Evolutionary conservation across 2,797 vertebrate genomes (phyloP).

Genomic region (Sternotherus odoratus): DNA sequence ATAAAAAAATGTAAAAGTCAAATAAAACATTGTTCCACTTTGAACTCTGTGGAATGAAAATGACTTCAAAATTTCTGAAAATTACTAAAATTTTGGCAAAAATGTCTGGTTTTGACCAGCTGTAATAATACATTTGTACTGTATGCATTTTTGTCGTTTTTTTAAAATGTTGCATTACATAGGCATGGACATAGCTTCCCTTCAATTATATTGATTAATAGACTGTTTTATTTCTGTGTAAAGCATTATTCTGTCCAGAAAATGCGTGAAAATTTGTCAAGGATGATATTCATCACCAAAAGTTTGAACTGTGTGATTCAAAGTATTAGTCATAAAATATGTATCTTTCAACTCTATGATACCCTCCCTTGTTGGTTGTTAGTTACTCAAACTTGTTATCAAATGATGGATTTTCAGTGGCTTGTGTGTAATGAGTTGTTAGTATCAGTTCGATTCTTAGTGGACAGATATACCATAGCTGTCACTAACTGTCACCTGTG

Average conservation of each 20-base stretch:
- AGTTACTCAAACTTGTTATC: fast-evolving
- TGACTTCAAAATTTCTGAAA: neutral
- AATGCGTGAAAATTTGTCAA: neutral
- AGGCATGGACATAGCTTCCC: neutral
- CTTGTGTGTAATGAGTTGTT: fast-evolving
- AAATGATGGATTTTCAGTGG: neutral
- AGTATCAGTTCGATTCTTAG: fast-evolving
- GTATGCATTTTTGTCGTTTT: neutral
- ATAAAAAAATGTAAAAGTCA: neutral
- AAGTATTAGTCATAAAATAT: neutral
- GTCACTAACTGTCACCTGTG: neutral
- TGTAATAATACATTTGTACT: neutral
- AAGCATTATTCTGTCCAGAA: neutral
- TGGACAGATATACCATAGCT: neutral
- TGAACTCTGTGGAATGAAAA: neutral
- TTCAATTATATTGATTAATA: neutral
- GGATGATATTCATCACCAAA: fast-evolving
- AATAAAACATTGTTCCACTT: neutral
- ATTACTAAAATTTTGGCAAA: neutral
- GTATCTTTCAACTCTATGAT: neutral
- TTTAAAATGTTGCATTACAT: neutral
- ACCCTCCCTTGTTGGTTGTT: neutral
- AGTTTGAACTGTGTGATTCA: neutral
- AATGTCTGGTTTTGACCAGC: neutral
- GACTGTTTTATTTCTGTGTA: neutral